Evolutionary conservation across 2,888 invertebrate species (phyloP), one percentile per base, ranked within the genome.

Genomic region (Aspidiotus rigidus): DNA sequence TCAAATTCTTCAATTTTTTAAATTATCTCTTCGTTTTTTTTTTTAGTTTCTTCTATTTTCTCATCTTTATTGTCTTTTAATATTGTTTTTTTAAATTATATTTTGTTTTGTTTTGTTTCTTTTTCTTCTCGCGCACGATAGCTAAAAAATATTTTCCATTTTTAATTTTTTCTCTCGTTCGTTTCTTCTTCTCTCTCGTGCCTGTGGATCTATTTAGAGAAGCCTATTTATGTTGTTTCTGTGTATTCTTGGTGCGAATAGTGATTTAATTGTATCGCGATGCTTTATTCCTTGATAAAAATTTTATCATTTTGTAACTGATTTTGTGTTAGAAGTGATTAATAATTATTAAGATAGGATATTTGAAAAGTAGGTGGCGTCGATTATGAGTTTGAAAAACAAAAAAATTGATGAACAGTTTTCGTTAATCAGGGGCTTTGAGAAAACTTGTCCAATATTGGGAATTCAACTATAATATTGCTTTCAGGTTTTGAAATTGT

Each of bases 261-360:
- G 15, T 16, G 9, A 13, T 59, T 59, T 57, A 40, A 39, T 55
- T 55, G 56, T 55, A 39, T 57, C 13, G 28, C 40, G 17, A 39
- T 60, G n/a, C 8, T 60, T 9, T n/a, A 42, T 41, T 41, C 44
- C 44, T 44, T 61, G 41, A 41, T 44, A 61, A 41, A n/a, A 42
- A 15, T 42, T 42, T n/a, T 61, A 59, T 57, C 17, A 39, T 10
- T 57, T 57, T 55, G 11, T 8, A 8, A 55, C 56, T 17, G 39
- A 13, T 40, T 40, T 28, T 60, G 11, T 15, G 60, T 40, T 60
- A 8, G 16, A 10, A 9, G 28, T 28, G 28, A 28, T 28, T 28
- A 28, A 28, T 28, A 28, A 28, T 28, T 28, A 28, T 28, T 28
- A 28, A 28, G 28, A 5, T 28, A 28, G 28, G 28, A 28, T 28